These are phyloP conservation scores for Chlamydotis undulata DNA, from an alignment of 2,113 vertebrate species.

Conservation along the genomic window DNA sequence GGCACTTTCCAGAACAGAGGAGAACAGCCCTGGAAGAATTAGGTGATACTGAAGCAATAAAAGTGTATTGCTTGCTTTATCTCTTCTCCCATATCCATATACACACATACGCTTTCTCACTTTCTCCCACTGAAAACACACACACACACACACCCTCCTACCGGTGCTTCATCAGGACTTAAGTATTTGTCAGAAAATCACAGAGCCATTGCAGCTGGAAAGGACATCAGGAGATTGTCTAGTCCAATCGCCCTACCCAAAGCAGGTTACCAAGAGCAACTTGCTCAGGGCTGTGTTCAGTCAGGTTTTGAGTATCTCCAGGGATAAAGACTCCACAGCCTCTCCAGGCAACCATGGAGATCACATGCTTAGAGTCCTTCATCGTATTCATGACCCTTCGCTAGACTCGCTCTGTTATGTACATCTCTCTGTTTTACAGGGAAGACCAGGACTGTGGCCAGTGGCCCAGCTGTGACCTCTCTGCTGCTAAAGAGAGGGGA, in stretches of 20 bases:
- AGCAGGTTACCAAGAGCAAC: neutral
- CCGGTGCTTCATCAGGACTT: neutral
- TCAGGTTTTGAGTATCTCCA: neutral
- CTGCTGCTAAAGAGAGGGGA: neutral
- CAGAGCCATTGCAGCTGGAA: neutral
- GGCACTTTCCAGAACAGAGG: neutral
- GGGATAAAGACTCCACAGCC: neutral
- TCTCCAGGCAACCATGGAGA: neutral
- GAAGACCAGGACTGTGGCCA: neutral
- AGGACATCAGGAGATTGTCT: neutral
- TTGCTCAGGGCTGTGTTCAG: neutral
- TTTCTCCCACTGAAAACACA: neutral
- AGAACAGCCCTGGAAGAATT: neutral
- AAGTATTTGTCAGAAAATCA: neutral
- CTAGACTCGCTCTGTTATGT: neutral
- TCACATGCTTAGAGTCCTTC: neutral
- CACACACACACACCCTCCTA: neutral
- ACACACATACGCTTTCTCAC: neutral
- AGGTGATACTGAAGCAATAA: neutral
- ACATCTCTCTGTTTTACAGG: neutral
- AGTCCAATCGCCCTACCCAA: neutral
- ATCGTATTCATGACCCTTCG: fast-evolving
- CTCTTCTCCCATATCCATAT: neutral
- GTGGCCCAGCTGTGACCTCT: neutral
- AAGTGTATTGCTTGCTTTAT: neutral